Evolutionary conservation across 2,113 vertebrate species (phyloP), one percentile per base, ranked within the genome.

Genomic region (Dryoscopus gambensis): DNA sequence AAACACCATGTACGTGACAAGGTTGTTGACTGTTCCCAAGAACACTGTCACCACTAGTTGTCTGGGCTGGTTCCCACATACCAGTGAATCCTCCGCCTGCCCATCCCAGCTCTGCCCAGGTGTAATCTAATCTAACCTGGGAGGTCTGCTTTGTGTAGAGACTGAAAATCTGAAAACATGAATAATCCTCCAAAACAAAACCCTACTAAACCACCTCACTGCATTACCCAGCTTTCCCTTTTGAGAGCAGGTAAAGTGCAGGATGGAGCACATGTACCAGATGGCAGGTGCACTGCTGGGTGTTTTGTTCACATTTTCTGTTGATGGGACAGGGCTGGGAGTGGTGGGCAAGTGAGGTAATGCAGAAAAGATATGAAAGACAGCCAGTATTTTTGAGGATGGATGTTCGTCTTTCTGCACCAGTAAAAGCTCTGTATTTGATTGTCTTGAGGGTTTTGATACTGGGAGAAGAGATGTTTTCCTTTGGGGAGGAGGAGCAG

Each of bases 401-500:
- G 83, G 30, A 49, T 70, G 12, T 62, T 90, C 89, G 33, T 84
- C 85, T 73, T 87, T 93, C 79, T 7, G 1, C 14, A 60, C 25
- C 47, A 82, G 63, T n/a, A 73, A 76, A 63, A 93, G 40, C 46
- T 89, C 65, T 82, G 44, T 57, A 78, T 91, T 94, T 91, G 44
- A 62, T 44, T 64, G 28, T 37, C 59, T 84, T 92, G 42, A 73
- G 37, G n/a, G 27, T 79, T 94, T 86, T 73, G 77, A 44, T 95
- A 67, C 56, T 95, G 83, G 46, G 25, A 63, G 70, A 85, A 92
- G 42, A 92, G 44, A 39, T 74, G 37, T 65, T 93, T 93, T 89
- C 68, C 79, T 82, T 40, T 23, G 13, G 37, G 69, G 88, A 92
- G 90, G 94, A 96, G 82, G 78, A 96, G 93, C 87, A 95, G 94